A percentile compares a stretch with the other conserved stretches of the same genome.
Conservation (phyloP, 2,888 invertebrate species). For the Cryptocephalus primarius region DNA sequence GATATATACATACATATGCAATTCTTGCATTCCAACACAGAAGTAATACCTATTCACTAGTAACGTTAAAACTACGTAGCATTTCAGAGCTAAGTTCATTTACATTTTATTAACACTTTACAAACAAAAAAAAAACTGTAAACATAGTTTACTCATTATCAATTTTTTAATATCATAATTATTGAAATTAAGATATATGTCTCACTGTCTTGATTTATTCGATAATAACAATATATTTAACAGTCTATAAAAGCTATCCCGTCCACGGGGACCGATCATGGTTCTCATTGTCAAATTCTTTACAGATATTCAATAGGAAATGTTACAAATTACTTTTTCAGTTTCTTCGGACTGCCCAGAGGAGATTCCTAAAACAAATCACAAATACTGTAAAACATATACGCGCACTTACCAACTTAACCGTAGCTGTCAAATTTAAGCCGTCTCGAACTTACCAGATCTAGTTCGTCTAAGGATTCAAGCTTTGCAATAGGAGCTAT, state of each 20-base stretch:
- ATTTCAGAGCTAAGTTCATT: too few relatives aligned
- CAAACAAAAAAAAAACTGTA: slow-evolving; percentile 2
- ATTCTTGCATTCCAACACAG: too few relatives aligned
- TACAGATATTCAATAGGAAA: too few relatives aligned
- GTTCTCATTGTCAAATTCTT: neutral
- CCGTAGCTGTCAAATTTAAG: too few relatives aligned
- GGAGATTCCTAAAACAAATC: slow-evolving; percentile 26
- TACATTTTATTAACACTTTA: too few relatives aligned
- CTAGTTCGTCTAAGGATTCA: slow-evolving; percentile 54
- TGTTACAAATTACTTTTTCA: slow-evolving; percentile 19
- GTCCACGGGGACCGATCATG: slow-evolving; percentile 4
- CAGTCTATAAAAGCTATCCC: slow-evolving; percentile 17
- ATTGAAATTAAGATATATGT: slow-evolving; percentile 13
- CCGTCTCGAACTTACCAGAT: slow-evolving; percentile 35
- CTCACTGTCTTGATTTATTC: slow-evolving; percentile 15
- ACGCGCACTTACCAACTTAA: too few relatives aligned
- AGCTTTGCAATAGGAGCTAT: slow-evolving; percentile 52
- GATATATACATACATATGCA: too few relatives aligned
- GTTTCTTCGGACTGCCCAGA: slow-evolving; percentile 25
- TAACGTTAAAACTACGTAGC: too few relatives aligned
- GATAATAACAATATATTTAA: slow-evolving; percentile 17
- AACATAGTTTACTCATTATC: slow-evolving; percentile 14
- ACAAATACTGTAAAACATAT: too few relatives aligned
- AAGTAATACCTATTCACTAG: too few relatives aligned
- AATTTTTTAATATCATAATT: slow-evolving; percentile 9